phyloP scores from a whole-genome alignment of 2,888 invertebrate genomes.

The Drosophila neoperkinsi region DNA sequence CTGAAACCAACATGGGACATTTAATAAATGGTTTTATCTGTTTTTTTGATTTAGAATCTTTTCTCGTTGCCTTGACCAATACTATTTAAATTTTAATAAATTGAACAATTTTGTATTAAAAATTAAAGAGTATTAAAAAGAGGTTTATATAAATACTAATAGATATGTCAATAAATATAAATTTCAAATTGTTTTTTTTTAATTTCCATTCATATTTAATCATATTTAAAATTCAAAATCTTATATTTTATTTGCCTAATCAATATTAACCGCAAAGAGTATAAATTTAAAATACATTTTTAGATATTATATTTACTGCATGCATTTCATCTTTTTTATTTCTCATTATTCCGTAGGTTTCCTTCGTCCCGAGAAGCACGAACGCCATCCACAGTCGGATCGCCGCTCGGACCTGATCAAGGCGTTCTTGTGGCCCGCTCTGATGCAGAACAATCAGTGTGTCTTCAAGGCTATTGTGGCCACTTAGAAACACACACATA shows the following conservation, averaged over 20 bases:
- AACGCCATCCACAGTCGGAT: slow-evolving; percentile 91
- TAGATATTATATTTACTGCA: background rate
- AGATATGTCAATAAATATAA: background rate
- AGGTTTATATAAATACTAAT: background rate
- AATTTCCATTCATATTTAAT: background rate
- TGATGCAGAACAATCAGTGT: slow-evolving; percentile 91
- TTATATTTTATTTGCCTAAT: background rate
- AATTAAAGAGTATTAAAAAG: background rate
- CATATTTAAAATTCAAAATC: background rate
- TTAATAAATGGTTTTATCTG: background rate
- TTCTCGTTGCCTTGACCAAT: background rate
- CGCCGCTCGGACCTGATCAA: slow-evolving; percentile 91
- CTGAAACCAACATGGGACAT: background rate
- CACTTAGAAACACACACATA: slow-evolving; percentile 86
- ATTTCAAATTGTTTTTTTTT: background rate
- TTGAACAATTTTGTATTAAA: background rate
- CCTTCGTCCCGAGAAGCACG: slow-evolving; percentile 91
- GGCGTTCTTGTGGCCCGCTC: slow-evolving; percentile 94
- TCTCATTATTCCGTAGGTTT: slow-evolving; percentile 85
- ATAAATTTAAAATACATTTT: background rate
- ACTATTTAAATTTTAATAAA: background rate
- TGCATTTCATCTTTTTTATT: background rate
- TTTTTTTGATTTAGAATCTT: background rate
- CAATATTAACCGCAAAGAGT: background rate
- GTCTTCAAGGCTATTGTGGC: slow-evolving; percentile 94